phyloP scores from a whole-genome alignment of 2,113 vertebrate species.

The Alligator mississippiensis region DNA sequence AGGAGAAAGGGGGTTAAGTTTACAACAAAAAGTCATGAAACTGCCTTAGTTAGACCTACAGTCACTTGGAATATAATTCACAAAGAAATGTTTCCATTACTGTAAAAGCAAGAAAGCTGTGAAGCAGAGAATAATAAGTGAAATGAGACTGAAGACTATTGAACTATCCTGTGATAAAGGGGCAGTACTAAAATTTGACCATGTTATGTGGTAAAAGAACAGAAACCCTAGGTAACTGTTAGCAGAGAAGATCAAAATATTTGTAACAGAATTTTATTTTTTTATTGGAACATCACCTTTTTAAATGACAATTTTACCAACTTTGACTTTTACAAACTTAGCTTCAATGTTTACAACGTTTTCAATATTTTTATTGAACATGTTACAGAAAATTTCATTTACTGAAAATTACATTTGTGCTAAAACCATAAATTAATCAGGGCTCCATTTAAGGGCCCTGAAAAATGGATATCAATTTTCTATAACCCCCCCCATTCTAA shows the following conservation, averaged over 20 bases:
- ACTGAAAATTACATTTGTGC: too few relatives aligned
- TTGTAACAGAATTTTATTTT: not conserved
- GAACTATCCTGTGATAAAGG: not conserved
- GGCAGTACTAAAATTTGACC: not conserved
- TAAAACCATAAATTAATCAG: too few relatives aligned
- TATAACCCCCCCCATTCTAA: too few relatives aligned
- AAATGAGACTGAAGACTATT: not conserved
- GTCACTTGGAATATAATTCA: too few relatives aligned
- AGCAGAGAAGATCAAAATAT: not conserved
- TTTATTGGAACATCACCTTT: too few relatives aligned
- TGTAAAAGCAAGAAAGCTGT: not conserved
- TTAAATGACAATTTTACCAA: too few relatives aligned
- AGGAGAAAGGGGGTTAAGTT: not conserved
- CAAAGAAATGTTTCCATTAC: not conserved
- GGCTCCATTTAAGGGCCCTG: too few relatives aligned
- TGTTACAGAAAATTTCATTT: too few relatives aligned
- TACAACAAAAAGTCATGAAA: accelerated
- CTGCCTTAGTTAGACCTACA: not conserved
- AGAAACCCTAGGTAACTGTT: not conserved
- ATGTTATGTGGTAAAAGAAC: not conserved
- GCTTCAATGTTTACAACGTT: too few relatives aligned
- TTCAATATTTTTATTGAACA: too few relatives aligned
- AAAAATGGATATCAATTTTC: too few relatives aligned
- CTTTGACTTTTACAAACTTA: too few relatives aligned
- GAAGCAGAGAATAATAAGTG: not conserved